phyloP scores from a whole-genome alignment of 2,797 vertebrate genomes.

The Phataginus tricuspis region DNA sequence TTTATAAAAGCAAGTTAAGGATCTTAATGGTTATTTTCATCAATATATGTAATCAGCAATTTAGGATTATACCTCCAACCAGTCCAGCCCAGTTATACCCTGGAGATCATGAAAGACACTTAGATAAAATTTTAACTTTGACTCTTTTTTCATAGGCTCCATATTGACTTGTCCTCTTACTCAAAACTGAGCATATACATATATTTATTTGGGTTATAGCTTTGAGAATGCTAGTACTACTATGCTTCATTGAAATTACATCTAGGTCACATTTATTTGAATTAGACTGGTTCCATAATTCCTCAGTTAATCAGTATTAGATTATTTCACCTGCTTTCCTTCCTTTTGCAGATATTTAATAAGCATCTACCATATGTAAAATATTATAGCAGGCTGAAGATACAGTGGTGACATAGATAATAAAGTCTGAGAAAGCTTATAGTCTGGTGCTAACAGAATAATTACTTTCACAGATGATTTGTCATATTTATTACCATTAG shows the following conservation, averaged over 20 bases:
- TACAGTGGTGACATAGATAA: neutral
- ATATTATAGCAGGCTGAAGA: neutral
- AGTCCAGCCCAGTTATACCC: neutral
- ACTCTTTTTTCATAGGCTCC: neutral
- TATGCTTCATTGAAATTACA: neutral
- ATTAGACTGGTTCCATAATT: slow-evolving; percentile 9
- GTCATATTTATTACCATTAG: neutral
- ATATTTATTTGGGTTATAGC: neutral
- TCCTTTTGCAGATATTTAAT: slow-evolving; percentile 49
- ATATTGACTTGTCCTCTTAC: neutral
- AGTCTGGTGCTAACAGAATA: slow-evolving; percentile 24
- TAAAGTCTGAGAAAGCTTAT: neutral
- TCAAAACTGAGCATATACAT: neutral
- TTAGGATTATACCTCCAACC: neutral
- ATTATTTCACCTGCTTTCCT: slow-evolving; percentile 20
- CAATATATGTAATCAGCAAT: neutral
- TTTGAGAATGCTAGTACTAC: neutral
- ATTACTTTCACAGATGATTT: slow-evolving; percentile 9
- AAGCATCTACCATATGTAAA: neutral
- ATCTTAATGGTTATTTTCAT: neutral
- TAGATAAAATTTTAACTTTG: slow-evolving; percentile 28
- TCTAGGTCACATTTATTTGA: neutral
- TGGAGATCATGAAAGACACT: neutral
- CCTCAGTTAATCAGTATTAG: neutral
- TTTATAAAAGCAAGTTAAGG: neutral